phyloP scores from a whole-genome alignment of 2,888 invertebrate species.

The Rosalia funebris region DNA sequence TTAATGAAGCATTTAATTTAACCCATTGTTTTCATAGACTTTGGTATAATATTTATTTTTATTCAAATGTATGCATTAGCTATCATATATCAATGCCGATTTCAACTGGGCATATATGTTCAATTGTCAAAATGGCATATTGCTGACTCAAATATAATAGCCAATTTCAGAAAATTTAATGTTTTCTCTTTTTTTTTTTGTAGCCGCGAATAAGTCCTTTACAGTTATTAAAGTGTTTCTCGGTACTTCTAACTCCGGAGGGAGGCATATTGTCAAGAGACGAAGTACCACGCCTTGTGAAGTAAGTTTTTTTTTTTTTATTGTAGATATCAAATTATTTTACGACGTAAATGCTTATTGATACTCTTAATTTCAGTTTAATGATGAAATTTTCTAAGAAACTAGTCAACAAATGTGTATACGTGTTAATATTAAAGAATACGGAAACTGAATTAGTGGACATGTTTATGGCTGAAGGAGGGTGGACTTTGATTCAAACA shows the following conservation, averaged over 20 bases:
- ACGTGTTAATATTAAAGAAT: constrained; percentile 89
- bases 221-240: constrained; percentile 87
- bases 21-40: constrained; percentile 25
- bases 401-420: constrained; percentile 94
- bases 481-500: constrained; percentile 89
- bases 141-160: constrained; percentile 31
- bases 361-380: constrained; percentile 71
- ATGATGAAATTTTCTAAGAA: constrained; percentile 97
- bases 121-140: constrained; percentile 38
- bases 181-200: constrained; percentile 53
- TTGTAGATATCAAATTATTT: too few species aligned
- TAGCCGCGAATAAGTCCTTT: constrained; percentile 94
- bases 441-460: constrained; percentile 85
- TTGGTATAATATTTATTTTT: neutral
- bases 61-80: neutral
- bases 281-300: constrained; percentile 88
- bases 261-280: constrained; percentile 88
- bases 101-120: too few species aligned
- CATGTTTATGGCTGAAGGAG: constrained; percentile 89
- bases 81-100: neutral
- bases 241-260: constrained; percentile 82
- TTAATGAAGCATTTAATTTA: constrained; percentile 25
- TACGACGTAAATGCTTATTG: constrained; percentile 14
- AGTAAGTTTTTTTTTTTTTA: constrained; percentile 71
- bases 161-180: constrained; percentile 3